phyloP scores from a whole-genome alignment of 2,888 invertebrate species.

The Calameuta pallipes region DNA sequence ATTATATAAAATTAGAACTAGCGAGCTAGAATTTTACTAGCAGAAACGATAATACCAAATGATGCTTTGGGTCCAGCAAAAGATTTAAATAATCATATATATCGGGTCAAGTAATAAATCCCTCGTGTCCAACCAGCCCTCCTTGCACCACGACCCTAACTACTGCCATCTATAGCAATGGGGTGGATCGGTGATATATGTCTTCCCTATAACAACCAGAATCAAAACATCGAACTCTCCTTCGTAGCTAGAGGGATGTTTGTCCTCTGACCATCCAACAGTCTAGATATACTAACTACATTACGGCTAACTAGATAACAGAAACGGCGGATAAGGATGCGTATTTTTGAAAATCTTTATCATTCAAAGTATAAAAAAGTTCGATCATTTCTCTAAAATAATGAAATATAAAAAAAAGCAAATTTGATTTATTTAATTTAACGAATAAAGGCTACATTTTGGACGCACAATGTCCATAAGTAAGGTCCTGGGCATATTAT shows the following conservation, averaged over 20 bases:
- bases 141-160: slow-evolving; percentile 48
- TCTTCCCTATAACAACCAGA: slow-evolving; percentile 62
- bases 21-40: neutral
- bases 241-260: slow-evolving; percentile 42
- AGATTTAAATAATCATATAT: slow-evolving; percentile 56
- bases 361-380: neutral
- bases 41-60: neutral
- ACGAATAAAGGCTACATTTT: neutral
- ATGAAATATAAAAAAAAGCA: neutral
- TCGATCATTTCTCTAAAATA: neutral
- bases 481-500: slow-evolving; percentile 26
- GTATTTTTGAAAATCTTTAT: neutral
- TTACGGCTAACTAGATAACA: neutral
- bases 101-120: slow-evolving; percentile 54
- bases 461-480: neutral
- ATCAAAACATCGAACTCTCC: slow-evolving; percentile 57
- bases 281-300: slow-evolving; percentile 6
- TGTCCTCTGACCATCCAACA: slow-evolving; percentile 39
- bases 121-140: slow-evolving; percentile 46
- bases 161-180: slow-evolving; percentile 51
- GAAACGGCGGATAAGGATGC: neutral
- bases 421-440: neutral
- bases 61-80: neutral
- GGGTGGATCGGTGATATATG: slow-evolving; percentile 59
- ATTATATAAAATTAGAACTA: neutral